Evolutionary conservation across 2,888 invertebrate genomes (phyloP).

Genomic region (Pecten maximus): DNA sequence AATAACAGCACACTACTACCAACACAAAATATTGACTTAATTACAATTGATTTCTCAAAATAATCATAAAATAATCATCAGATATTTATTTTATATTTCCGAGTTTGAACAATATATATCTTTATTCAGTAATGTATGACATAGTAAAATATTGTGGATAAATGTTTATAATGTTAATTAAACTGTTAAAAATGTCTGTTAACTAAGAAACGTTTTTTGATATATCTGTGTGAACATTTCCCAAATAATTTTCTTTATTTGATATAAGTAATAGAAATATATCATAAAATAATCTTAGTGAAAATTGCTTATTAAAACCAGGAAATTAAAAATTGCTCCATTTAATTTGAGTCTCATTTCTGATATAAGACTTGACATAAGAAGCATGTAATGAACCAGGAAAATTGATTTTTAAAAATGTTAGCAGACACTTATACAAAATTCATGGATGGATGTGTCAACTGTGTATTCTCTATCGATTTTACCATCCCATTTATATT

Average conservation of each 20-base stretch:
- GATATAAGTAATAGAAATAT: no score
- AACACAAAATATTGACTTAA: neutral
- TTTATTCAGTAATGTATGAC: no score
- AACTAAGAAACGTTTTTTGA: no score
- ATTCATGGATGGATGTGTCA: neutral
- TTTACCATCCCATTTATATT: neutral
- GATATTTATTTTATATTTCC: no score
- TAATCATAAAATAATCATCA: no score
- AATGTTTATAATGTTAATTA: no score
- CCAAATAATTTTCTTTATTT: no score
- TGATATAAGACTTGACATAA: neutral
- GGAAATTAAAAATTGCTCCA: neutral
- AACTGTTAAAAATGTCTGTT: no score
- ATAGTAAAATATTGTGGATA: no score
- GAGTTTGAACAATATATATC: no score
- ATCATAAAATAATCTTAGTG: no score
- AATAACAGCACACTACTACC: neutral
- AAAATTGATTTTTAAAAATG: constrained; percentile 12
- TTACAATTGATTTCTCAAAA: neutral
- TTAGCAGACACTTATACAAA: neutral
- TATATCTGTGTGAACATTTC: no score
- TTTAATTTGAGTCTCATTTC: neutral
- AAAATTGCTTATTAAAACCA: neutral
- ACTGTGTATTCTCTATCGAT: neutral
- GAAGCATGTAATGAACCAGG: neutral